Evolutionary conservation across 2,797 vertebrate species (phyloP).

Genomic region (Thunnus albacares): DNA sequence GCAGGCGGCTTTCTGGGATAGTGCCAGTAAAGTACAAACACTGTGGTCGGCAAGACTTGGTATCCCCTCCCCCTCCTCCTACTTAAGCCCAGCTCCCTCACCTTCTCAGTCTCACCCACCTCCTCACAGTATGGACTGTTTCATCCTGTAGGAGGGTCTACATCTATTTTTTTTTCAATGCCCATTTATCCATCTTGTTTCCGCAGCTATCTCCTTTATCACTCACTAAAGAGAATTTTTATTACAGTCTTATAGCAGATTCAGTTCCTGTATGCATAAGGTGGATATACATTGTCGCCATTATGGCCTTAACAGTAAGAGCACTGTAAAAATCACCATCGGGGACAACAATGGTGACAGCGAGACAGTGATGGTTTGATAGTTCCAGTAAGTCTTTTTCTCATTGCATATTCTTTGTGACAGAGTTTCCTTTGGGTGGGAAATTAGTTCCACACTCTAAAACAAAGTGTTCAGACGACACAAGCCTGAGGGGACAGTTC

Average conservation of each 20-base stretch:
- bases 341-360: slow-evolving; percentile 26
- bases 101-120: slow-evolving; percentile 76
- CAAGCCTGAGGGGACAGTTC: slow-evolving; percentile 64
- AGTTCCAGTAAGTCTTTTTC: slow-evolving; percentile 24
- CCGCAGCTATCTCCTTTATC: slow-evolving; percentile 17
- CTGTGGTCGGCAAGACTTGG: slow-evolving; percentile 67
- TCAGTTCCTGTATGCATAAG: slow-evolving; percentile 22
- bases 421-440: slow-evolving; percentile 55
- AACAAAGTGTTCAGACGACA: slow-evolving; percentile 61
- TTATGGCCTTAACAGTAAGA: slow-evolving; percentile 15
- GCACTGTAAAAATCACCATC: slow-evolving; percentile 22
- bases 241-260: slow-evolving; percentile 15
- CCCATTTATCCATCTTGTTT: slow-evolving; percentile 23
- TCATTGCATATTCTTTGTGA: slow-evolving; percentile 56
- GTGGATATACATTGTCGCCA: neutral
- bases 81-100: slow-evolving; percentile 70
- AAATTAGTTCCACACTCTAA: slow-evolving; percentile 64
- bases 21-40: slow-evolving; percentile 73
- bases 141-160: slow-evolving; percentile 46
- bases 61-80: slow-evolving; percentile 48
- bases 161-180: slow-evolving; percentile 30
- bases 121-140: slow-evolving; percentile 82
- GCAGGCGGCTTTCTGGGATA: slow-evolving; percentile 78
- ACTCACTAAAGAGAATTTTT: slow-evolving; percentile 16
- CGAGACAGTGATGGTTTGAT: slow-evolving; percentile 21